These are phyloP conservation scores for Incurvaria masculella DNA, from an alignment of 2,888 invertebrate species.

Conservation along the genomic window DNA sequence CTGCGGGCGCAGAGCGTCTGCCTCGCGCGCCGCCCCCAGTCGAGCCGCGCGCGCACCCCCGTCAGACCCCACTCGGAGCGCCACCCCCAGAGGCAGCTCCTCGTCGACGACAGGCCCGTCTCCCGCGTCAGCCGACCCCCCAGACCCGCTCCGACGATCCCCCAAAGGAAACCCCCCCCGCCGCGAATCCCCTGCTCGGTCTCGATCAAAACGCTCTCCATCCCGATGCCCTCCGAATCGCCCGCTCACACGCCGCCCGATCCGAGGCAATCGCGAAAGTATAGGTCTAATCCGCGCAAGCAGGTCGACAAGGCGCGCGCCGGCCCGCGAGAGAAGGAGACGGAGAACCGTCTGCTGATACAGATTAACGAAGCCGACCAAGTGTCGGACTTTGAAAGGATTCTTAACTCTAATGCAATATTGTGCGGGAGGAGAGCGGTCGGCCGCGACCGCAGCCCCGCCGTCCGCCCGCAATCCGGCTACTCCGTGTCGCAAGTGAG, in stretches of 20 bases:
- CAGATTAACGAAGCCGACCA: conserved; percentile 60
- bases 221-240: conserved; percentile 40
- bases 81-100: conserved; percentile 28
- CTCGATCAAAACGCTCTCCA: conserved; percentile 39
- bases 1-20: conserved; percentile 42
- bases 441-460: conserved; percentile 38
- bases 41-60: conserved; percentile 32
- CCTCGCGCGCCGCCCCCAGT: conserved; percentile 35
- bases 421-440: conserved; percentile 39
- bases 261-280: background rate
- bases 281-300: conserved; percentile 26
- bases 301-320: conserved; percentile 24
- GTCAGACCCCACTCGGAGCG: conserved; percentile 34
- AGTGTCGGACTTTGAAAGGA: conserved; percentile 61
- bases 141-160: conserved; percentile 30
- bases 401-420: conserved; percentile 59
- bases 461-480: conserved; percentile 38
- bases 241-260: conserved; percentile 8
- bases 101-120: conserved; percentile 16
- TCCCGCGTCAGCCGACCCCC: conserved; percentile 9
- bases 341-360: conserved; percentile 50
- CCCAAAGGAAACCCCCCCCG: conserved; percentile 28
- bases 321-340: conserved; percentile 29
- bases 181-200: conserved; percentile 40
- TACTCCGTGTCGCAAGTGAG: conserved; percentile 46